These are phyloP conservation scores for Lineus longissimus DNA, from an alignment of 1,140 invertebrate species.

Conservation along the genomic window DNA sequence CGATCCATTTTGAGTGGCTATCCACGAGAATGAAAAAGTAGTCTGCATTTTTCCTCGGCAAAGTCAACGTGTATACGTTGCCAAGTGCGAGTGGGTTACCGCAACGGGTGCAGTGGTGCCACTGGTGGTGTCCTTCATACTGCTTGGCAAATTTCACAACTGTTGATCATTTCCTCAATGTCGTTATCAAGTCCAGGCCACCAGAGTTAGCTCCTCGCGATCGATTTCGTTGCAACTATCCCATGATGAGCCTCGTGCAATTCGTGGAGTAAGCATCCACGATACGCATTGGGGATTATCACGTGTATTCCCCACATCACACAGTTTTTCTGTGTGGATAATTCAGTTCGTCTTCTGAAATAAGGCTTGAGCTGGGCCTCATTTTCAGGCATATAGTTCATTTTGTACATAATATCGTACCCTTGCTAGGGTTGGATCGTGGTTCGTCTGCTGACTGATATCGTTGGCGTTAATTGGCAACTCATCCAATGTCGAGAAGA, in stretches of 20 bases:
- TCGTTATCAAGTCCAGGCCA: constrained; percentile 54
- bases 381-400: background rate
- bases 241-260: constrained; percentile 51
- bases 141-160: constrained; percentile 48
- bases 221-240: constrained; percentile 56
- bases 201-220: constrained; percentile 55
- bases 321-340: background rate
- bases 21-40: constrained; percentile 53
- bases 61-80: constrained; percentile 55
- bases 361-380: background rate
- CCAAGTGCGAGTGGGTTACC: constrained; percentile 41
- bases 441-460: constrained; percentile 7
- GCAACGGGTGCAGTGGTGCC: constrained; percentile 34
- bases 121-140: constrained; percentile 23
- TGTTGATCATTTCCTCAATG: constrained; percentile 45
- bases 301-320: constrained; percentile 5
- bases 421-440: constrained; percentile 4
- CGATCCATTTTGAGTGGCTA: constrained; percentile 53
- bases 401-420: constrained; percentile 2
- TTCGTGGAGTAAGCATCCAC: background rate
- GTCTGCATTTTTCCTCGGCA: constrained; percentile 28
- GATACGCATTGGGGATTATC: background rate
- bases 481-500: constrained; percentile 7
- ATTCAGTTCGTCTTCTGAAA: background rate
- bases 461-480: constrained; percentile 7